These are phyloP conservation scores for Lutraria rhynchaena DNA, from an alignment of 1,140 invertebrate genomes.

Conservation along the genomic window DNA sequence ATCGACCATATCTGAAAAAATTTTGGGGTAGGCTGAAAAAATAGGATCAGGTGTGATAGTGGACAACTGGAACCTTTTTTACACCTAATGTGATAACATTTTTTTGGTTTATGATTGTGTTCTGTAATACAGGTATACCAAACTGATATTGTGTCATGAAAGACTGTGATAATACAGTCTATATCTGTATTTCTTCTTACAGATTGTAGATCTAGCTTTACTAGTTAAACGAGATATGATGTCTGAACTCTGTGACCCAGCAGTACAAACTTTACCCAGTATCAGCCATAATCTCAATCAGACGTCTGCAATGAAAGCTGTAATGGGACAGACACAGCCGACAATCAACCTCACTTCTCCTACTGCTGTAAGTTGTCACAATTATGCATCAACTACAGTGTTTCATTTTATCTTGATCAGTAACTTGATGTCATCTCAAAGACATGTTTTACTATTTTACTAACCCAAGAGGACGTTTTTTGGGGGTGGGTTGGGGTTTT, in stretches of 20 bases:
- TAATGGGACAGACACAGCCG: constrained; percentile 8
- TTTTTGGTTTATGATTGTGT: too few relatives aligned
- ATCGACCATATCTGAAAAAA: too few relatives aligned
- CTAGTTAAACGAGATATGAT: constrained; percentile 85
- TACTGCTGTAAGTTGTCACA: constrained; percentile 41
- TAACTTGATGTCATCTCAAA: constrained; percentile 2
- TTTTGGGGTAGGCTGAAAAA: too few relatives aligned
- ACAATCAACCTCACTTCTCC: constrained; percentile 56
- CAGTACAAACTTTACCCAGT: constrained; percentile 72
- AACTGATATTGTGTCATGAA: too few relatives aligned
- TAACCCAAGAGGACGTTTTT: not conserved
- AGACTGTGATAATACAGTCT: too few relatives aligned
- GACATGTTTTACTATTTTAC: constrained; percentile 11
- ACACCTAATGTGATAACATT: too few relatives aligned
- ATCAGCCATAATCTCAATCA: constrained; percentile 71
- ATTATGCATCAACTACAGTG: not conserved
- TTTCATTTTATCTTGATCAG: too few relatives aligned
- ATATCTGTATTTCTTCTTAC: constrained; percentile 40
- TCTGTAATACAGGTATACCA: too few relatives aligned
- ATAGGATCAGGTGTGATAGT: too few relatives aligned
- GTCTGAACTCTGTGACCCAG: constrained; percentile 83
- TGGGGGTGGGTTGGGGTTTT: not conserved
- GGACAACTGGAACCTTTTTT: too few relatives aligned
- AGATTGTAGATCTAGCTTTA: constrained; percentile 86
- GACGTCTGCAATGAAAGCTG: constrained; percentile 45